Evolutionary conservation across 2,888 invertebrate genomes (phyloP).

Genomic region (Apocheima hispidaria): DNA sequence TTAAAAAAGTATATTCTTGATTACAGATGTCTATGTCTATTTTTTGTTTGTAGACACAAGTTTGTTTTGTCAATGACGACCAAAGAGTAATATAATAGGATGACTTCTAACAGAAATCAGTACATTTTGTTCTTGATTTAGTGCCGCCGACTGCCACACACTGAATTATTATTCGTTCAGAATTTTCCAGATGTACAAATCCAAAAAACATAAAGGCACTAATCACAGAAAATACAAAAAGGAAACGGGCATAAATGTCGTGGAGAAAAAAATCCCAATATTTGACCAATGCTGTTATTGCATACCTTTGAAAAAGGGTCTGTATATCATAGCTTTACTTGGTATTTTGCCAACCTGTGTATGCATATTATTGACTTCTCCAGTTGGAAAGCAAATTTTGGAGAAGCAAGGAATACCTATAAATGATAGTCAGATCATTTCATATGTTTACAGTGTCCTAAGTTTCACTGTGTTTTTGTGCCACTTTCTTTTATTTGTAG

Average conservation of each 20-base stretch:
- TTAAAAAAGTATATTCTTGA: too few species aligned
- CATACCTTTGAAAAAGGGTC: conserved; percentile 45
- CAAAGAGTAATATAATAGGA: too few species aligned
- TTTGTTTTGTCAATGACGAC: too few species aligned
- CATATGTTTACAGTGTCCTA: conserved; percentile 44
- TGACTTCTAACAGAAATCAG: too few species aligned
- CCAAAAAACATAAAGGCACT: background rate
- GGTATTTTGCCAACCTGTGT: conserved; percentile 52
- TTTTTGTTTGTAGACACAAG: too few species aligned
- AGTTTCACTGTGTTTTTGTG: conserved; percentile 42
- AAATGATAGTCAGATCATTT: conserved; percentile 35
- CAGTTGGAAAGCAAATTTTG: conserved; percentile 40
- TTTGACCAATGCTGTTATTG: conserved; percentile 46
- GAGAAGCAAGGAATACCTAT: conserved; percentile 45
- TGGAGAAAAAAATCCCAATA: conserved; percentile 18
- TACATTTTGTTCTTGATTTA: too few species aligned
- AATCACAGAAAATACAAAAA: background rate
- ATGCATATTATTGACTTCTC: conserved; percentile 45
- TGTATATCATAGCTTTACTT: conserved; percentile 48
- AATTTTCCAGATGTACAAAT: background rate
- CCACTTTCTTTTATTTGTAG: conserved; percentile 49
- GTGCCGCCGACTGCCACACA: too few species aligned
- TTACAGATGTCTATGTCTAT: too few species aligned
- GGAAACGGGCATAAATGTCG: background rate
- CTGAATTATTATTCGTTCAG: background rate